Evolutionary conservation across 2,797 vertebrate genomes (phyloP).

Genomic region (Clarias platycephalus): DNA sequence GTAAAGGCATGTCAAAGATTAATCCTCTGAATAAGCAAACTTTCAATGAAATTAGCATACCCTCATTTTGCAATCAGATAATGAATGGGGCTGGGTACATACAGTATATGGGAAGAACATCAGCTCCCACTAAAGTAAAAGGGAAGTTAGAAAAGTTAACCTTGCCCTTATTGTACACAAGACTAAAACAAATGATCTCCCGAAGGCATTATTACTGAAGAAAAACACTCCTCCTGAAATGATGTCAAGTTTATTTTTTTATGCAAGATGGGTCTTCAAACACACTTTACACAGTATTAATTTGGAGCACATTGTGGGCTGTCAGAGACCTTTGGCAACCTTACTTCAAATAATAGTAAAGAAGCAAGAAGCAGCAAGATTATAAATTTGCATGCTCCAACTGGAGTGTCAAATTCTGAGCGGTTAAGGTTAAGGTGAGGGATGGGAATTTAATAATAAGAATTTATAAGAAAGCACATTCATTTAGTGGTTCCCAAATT

Average conservation of each 20-base stretch:
- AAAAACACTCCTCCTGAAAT: slow-evolving; percentile 27
- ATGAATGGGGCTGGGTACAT: slow-evolving; percentile 1
- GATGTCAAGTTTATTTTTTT: slow-evolving; percentile 27
- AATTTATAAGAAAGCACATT: background rate
- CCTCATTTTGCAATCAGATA: slow-evolving; percentile 26
- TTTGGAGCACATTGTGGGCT: slow-evolving; percentile 1
- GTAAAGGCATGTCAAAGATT: background rate
- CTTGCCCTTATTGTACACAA: slow-evolving; percentile 21
- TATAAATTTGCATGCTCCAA: slow-evolving; percentile 15
- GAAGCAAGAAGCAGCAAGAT: background rate
- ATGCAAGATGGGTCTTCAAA: slow-evolving; percentile 15
- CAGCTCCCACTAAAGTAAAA: background rate
- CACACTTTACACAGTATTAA: slow-evolving; percentile 22
- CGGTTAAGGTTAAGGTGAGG: background rate
- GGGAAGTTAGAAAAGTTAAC: background rate
- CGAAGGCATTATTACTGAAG: slow-evolving; percentile 27
- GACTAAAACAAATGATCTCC: slow-evolving; percentile 25
- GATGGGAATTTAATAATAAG: background rate
- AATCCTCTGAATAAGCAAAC: background rate
- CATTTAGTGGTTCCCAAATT: background rate
- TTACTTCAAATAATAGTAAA: slow-evolving; percentile 4
- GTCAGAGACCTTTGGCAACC: slow-evolving; percentile 29
- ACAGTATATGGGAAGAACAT: slow-evolving; percentile 1
- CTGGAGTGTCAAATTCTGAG: background rate
- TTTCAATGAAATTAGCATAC: background rate